Evolutionary conservation across 2,888 invertebrate genomes (phyloP), one percentile per base, ranked within the genome.

Genomic region (Phengaris arion): DNA sequence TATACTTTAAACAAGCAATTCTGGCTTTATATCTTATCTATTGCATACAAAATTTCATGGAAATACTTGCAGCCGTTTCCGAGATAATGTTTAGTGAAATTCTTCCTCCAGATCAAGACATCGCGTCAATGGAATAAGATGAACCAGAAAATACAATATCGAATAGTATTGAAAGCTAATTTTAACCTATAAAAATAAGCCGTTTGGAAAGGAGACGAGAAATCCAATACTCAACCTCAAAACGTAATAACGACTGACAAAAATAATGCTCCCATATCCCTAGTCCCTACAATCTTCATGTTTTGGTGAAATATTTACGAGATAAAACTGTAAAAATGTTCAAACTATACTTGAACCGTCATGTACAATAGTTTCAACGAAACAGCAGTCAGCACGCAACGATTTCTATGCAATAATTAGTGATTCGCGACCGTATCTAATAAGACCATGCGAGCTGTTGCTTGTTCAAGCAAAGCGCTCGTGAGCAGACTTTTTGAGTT

Each of bases 391-490:
- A 48, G 7, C 48, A 48, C 35, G 64, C 64, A 64, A 64, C 64
- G 64, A 35, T 64, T 64, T 64, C 64, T 64, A 64, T 64, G 64
- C 35, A 35, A 64, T 64, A 64, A 64, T 64, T 64, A 64, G 35
- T 64, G 13, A 64, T 35, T 64, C 64, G 35, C 64, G 64, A 64
- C 64, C 35, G 64, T 64, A 35, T 64, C 10, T 35, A 52, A 52
- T 52, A 64, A 64, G 35, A 64, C 35, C 35, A 35, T 35, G 64
- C 64, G 6, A 64, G 10, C 64, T 35, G 12, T 35, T 64, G 64
- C 35, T 8, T 35, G 13, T 5, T 22, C 64, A 64, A 64, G 13
- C 6, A 64, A 64, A 64, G 64, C 12, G 12, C 13, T 12, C 35
- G 64, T 10, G 15, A 57, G 57, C 57, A 22, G 59, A 8, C 59